Conservation (phyloP, 2,113 vertebrate species). For the Elaphurus davidianus region DNA sequence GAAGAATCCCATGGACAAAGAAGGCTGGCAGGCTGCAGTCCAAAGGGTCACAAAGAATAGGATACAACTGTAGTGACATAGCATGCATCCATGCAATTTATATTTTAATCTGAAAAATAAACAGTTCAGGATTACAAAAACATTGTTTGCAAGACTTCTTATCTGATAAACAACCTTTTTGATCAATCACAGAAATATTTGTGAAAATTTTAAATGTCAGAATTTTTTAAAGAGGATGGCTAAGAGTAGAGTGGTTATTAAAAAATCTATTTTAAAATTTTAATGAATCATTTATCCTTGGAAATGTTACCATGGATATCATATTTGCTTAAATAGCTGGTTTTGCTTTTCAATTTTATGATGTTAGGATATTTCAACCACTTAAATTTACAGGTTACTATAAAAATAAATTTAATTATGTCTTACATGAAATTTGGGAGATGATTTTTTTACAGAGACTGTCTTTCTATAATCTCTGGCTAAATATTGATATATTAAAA, state of each 20-base stretch:
- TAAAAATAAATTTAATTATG: background rate
- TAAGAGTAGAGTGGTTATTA: background rate
- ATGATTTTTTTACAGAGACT: background rate
- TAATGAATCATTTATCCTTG: background rate
- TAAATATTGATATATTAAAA: background rate
- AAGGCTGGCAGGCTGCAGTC: background rate
- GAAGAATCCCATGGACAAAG: background rate
- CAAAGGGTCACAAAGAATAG: background rate
- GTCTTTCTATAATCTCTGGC: background rate
- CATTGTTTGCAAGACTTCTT: background rate
- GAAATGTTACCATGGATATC: background rate
- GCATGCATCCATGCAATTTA: background rate
- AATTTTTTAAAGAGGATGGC: background rate
- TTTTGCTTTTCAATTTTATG: background rate
- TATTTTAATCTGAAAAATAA: background rate
- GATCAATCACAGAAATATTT: background rate
- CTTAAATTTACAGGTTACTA: background rate
- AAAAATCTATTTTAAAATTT: background rate
- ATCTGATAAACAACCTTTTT: background rate
- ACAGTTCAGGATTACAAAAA: background rate
- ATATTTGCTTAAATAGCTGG: background rate
- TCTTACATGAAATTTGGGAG: background rate
- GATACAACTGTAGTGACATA: background rate
- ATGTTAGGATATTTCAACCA: background rate
- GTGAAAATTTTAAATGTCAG: background rate